These are phyloP conservation scores for Argyrosomus regius DNA, from an alignment of 2,797 vertebrate genomes.

Conservation along the genomic window DNA sequence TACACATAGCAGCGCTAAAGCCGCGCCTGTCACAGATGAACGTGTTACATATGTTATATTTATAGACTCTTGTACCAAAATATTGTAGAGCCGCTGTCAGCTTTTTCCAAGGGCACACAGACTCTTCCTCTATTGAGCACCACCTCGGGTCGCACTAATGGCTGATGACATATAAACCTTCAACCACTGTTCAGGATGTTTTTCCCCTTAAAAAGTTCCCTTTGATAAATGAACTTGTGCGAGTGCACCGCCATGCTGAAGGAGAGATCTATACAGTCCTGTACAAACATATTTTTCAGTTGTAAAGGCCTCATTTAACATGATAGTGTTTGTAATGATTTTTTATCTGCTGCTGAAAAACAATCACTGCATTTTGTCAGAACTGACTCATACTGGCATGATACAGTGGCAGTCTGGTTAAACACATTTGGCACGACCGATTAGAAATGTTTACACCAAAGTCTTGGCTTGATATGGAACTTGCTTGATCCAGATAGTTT, in stretches of 20 bases:
- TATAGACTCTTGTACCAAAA: conserved; percentile 50
- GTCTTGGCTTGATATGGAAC: conserved; percentile 31
- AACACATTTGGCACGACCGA: conserved; percentile 88
- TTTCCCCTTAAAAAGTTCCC: conserved; percentile 59
- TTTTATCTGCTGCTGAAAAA: conserved; percentile 21
- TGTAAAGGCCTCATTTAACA: conserved; percentile 31
- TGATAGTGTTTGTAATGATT: conserved; percentile 20
- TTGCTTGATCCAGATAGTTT: conserved; percentile 74
- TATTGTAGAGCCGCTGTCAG: conserved; percentile 22
- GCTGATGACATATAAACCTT: conserved; percentile 72
- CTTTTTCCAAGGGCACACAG: conserved; percentile 58
- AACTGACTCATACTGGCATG: conserved; percentile 20
- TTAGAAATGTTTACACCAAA: conserved; percentile 88
- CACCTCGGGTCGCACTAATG: conserved; percentile 51
- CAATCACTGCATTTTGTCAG: conserved; percentile 25
- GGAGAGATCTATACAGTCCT: conserved; percentile 32
- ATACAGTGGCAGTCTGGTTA: conserved; percentile 81
- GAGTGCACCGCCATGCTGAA: conserved; percentile 6
- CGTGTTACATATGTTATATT: conserved; percentile 47
- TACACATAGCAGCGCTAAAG: not conserved
- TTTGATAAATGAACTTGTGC: conserved; percentile 67
- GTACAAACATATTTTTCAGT: conserved; percentile 21
- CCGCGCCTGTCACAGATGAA: conserved; percentile 10
- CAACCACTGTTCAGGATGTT: conserved; percentile 53
- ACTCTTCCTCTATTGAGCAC: conserved; percentile 38